These are phyloP conservation scores for Xylocampa areola DNA, from an alignment of 2,888 invertebrate genomes.

Conservation along the genomic window DNA sequence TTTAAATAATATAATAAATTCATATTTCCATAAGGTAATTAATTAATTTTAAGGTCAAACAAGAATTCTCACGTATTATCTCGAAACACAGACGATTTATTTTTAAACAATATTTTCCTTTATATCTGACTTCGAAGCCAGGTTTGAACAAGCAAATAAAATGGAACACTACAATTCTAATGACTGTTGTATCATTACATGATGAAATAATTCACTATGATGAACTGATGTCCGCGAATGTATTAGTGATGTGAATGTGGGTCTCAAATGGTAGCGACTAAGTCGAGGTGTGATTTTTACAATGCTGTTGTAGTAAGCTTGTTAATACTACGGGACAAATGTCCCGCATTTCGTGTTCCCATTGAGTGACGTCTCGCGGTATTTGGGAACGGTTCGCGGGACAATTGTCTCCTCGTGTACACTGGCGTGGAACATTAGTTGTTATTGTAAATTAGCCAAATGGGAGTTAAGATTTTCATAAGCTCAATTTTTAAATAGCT, in stretches of 20 bases:
- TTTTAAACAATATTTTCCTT: background rate
- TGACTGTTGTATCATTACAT: constrained; percentile 16
- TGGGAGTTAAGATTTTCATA: no score
- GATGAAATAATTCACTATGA: constrained; percentile 21
- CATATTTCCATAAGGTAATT: no score
- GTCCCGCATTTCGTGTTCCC: no score
- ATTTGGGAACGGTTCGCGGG: no score
- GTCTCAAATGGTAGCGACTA: constrained; percentile 78
- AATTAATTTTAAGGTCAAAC: no score
- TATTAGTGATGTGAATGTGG: constrained; percentile 68
- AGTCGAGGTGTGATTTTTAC: constrained; percentile 64
- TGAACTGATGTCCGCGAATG: constrained; percentile 54
- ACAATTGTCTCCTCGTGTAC: no score
- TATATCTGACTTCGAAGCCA: constrained; percentile 4
- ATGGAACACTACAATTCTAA: constrained; percentile 12
- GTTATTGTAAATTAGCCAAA: background rate
- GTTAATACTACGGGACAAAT: no score
- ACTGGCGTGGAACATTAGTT: constrained; percentile 45
- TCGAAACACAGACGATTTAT: no score
- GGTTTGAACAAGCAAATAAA: constrained; percentile 7
- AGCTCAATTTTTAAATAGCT: constrained; percentile 3
- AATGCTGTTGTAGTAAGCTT: constrained; percentile 32
- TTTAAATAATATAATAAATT: no score
- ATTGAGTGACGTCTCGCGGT: no score
- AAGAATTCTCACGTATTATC: no score